Evolutionary conservation across 1,140 invertebrate species (phyloP).

Genomic region (Nephila pilipes): DNA sequence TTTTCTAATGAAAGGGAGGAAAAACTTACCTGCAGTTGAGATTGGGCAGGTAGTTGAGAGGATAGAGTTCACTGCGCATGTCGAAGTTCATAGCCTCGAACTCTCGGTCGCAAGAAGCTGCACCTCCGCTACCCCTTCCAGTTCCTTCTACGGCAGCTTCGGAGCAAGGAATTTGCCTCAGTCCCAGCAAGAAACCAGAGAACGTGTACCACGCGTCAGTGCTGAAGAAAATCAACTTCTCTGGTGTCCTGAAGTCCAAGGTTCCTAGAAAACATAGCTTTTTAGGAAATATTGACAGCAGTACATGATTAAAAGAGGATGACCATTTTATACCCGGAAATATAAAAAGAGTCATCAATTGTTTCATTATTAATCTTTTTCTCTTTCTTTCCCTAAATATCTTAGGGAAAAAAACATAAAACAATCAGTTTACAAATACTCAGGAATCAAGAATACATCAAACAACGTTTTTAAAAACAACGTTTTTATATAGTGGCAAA

Average conservation of each 20-base stretch:
- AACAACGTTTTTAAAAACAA: too few relatives aligned
- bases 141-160: not conserved
- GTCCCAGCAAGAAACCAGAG: conserved; percentile 49
- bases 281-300: not conserved
- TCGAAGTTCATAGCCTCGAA: conserved; percentile 54
- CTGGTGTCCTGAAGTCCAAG: conserved; percentile 55
- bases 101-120: conserved; percentile 53
- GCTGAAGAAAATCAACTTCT: conserved; percentile 77
- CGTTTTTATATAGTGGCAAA: too few relatives aligned
- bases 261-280: not conserved
- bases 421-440: too few relatives aligned
- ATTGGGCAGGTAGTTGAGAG: conserved; percentile 77
- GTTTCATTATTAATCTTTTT: too few relatives aligned
- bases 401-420: too few relatives aligned
- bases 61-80: conserved; percentile 77
- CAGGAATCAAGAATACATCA: too few relatives aligned
- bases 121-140: not conserved
- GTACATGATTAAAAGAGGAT: too few relatives aligned
- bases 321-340: too few relatives aligned
- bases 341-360: too few relatives aligned
- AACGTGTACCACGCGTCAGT: conserved; percentile 64
- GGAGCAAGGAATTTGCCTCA: conserved; percentile 58
- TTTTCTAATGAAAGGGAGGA: not conserved
- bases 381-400: too few relatives aligned
- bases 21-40: conserved; percentile 77